phyloP scores from a whole-genome alignment of 2,797 vertebrate species.

The Acanthopagrus latus region DNA sequence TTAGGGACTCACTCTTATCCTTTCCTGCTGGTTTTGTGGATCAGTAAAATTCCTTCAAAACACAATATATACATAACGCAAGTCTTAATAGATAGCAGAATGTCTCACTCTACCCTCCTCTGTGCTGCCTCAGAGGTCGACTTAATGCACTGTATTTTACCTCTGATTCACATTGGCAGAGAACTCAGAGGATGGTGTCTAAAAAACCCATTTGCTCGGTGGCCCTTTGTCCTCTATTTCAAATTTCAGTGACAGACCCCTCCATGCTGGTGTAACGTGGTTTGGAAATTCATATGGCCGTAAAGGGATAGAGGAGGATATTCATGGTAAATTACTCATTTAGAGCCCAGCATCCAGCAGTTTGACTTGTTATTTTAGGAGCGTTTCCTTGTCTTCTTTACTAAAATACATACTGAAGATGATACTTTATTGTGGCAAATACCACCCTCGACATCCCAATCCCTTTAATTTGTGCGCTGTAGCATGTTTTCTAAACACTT shows the following conservation, averaged over 20 bases:
- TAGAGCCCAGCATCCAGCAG: slow-evolving; percentile 61
- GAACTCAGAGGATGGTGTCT: slow-evolving; percentile 73
- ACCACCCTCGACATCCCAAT: slow-evolving; percentile 35
- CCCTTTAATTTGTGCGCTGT: slow-evolving; percentile 63
- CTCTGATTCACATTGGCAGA: slow-evolving; percentile 82
- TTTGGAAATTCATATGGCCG: slow-evolving; percentile 66
- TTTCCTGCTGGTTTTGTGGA: slow-evolving; percentile 85
- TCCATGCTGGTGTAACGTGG: slow-evolving; percentile 68
- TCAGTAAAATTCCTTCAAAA: slow-evolving; percentile 87
- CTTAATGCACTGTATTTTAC: slow-evolving; percentile 83
- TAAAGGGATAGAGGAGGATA: slow-evolving; percentile 73
- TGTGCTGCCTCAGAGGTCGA: slow-evolving; percentile 82
- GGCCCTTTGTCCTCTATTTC: slow-evolving; percentile 82
- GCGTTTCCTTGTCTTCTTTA: slow-evolving; percentile 49
- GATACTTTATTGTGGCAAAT: slow-evolving; percentile 38
- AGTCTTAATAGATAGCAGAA: slow-evolving; percentile 85
- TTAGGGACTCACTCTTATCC: slow-evolving; percentile 83
- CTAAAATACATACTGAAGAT: slow-evolving; percentile 54
- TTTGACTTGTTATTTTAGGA: slow-evolving; percentile 64
- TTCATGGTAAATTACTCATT: slow-evolving; percentile 78
- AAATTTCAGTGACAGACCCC: slow-evolving; percentile 77
- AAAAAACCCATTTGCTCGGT: slow-evolving; percentile 72
- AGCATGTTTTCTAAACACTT: slow-evolving; percentile 68
- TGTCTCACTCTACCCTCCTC: slow-evolving; percentile 82
- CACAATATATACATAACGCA: slow-evolving; percentile 84